Percentiles rank a stretch among this genome's conserved stretches.
phyloP scores from a whole-genome alignment of 1,140 invertebrate species.

The Drosophila pallidifrons region DNA sequence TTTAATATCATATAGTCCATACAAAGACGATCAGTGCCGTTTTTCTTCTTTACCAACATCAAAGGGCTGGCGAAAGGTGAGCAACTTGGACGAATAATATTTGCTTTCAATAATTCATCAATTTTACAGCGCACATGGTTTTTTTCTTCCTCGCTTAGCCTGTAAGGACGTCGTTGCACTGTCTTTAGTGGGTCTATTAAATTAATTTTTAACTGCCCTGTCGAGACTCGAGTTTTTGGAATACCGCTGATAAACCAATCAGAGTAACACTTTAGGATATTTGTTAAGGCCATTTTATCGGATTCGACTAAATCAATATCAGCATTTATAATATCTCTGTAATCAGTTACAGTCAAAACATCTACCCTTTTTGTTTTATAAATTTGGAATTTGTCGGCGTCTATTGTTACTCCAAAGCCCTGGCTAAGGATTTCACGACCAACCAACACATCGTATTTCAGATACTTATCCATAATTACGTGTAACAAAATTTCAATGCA shows the following conservation, averaged over 20 bases:
- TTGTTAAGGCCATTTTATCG: not conserved
- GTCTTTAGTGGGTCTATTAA: not conserved
- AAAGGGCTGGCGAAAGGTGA: not conserved
- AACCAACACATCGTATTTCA: constrained; percentile 4
- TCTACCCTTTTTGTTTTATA: constrained; percentile 15
- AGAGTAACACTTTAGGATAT: not conserved
- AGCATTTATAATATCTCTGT: not conserved
- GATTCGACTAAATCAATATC: not conserved
- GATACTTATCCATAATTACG: constrained; percentile 9
- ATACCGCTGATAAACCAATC: constrained; percentile 1
- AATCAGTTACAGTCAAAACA: not conserved
- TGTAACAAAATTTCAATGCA: constrained; percentile 8
- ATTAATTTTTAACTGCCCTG: not conserved
- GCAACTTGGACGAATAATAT: constrained; percentile 47
- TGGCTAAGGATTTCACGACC: constrained; percentile 16
- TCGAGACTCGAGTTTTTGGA: not conserved
- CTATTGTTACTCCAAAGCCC: constrained; percentile 15
- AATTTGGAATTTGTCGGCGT: constrained; percentile 10
- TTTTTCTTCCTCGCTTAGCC: not conserved
- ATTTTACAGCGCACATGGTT: not conserved
- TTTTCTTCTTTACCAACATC: constrained; percentile 35
- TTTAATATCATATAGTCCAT: not conserved
- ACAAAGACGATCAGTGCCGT: not conserved
- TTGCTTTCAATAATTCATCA: not conserved
- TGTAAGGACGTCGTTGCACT: not conserved